Conservation (phyloP, 23 tunicate genomes). For the Clavelina lepadiformis region DNA sequence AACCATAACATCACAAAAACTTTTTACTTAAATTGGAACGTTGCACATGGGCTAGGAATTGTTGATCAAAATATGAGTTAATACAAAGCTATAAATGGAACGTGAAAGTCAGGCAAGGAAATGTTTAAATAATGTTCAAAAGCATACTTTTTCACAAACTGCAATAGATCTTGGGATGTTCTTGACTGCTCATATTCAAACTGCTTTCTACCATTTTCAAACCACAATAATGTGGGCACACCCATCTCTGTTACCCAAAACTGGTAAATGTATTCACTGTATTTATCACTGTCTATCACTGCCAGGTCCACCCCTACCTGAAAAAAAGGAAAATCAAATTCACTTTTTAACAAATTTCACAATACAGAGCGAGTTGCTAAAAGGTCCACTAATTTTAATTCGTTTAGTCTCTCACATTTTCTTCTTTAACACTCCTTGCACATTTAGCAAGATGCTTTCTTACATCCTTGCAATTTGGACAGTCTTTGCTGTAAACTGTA, state of each 20-base stretch:
- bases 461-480: constrained; percentile 74
- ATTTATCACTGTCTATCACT: constrained; percentile 45
- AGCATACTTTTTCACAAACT: constrained; percentile 74
- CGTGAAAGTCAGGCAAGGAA: not conserved
- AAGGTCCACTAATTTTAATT: constrained; percentile 1
- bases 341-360: not conserved
- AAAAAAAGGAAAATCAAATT: constrained; percentile 1
- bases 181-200: constrained; percentile 73
- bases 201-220: constrained; percentile 41
- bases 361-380: not conserved
- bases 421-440: constrained; percentile 44
- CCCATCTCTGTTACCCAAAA: constrained; percentile 71
- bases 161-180: constrained; percentile 30
- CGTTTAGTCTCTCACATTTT: constrained; percentile 25
- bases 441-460: constrained; percentile 54
- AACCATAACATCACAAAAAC: too few relatives aligned
- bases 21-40: too few relatives aligned
- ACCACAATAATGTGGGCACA: constrained; percentile 84
- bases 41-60: too few relatives aligned
- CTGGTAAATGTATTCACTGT: constrained; percentile 36
- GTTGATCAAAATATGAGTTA: not conserved
- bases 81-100: not conserved
- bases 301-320: constrained; percentile 61
- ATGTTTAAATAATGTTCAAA: too few relatives aligned
- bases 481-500: constrained; percentile 52